Evolutionary conservation across 2,888 invertebrate species (phyloP).

Genomic region (Pyrrhia umbra): DNA sequence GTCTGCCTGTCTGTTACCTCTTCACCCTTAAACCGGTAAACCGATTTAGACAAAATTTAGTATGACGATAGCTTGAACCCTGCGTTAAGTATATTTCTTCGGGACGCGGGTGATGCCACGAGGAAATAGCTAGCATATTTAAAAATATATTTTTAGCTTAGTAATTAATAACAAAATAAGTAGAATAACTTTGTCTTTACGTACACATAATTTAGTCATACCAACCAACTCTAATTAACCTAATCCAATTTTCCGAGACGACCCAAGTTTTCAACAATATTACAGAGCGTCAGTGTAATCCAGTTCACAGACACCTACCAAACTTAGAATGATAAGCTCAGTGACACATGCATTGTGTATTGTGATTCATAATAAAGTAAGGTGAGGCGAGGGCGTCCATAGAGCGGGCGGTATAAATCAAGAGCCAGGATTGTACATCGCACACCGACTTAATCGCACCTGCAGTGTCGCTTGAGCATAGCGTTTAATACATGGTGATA

Average conservation of each 20-base stretch:
- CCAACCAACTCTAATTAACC: conserved; percentile 5
- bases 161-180: too few relatives aligned
- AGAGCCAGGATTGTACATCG: conserved; percentile 68
- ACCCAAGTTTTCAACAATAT: conserved; percentile 29
- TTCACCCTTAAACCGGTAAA: too few relatives aligned
- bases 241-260: conserved; percentile 1
- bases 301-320: conserved; percentile 34
- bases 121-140: too few relatives aligned
- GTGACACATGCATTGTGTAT: conserved; percentile 64
- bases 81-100: too few relatives aligned
- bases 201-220: too few relatives aligned
- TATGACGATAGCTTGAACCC: too few relatives aligned
- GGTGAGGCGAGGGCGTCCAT: conserved; percentile 47
- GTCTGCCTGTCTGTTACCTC: too few relatives aligned
- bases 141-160: too few relatives aligned
- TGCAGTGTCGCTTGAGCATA: conserved; percentile 72
- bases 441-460: conserved; percentile 69
- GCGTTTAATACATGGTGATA: conserved; percentile 81
- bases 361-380: conserved; percentile 66
- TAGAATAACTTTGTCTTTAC: too few relatives aligned
- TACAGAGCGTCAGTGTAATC: conserved; percentile 30
- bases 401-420: conserved; percentile 71
- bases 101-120: too few relatives aligned
- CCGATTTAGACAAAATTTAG: too few relatives aligned
- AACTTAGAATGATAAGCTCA: conserved; percentile 57